Conservation (phyloP, 2,797 vertebrate species). For the Megalops cyprinoides region DNA sequence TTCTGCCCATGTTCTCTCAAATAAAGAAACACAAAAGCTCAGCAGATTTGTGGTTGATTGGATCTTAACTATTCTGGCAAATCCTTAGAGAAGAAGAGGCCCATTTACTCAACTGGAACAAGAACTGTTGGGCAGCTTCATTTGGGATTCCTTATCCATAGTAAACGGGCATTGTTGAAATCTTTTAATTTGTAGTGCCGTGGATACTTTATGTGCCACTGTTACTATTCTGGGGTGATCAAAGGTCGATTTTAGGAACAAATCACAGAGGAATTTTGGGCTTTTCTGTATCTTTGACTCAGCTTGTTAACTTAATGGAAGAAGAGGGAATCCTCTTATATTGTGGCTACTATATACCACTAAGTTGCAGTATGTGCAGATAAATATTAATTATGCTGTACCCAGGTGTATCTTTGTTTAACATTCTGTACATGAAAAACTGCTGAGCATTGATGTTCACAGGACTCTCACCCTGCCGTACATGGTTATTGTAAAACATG, state of each 20-base stretch:
- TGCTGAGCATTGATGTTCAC: too few species aligned
- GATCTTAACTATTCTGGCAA: slow-evolving; percentile 20
- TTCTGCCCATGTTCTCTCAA: neutral
- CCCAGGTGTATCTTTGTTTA: too few species aligned
- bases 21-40: slow-evolving; percentile 19
- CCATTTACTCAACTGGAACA: neutral
- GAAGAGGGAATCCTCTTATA: too few species aligned
- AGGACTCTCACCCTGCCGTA: too few species aligned
- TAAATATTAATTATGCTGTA: too few species aligned
- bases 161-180: neutral
- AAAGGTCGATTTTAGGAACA: neutral
- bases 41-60: slow-evolving; percentile 19
- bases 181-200: neutral
- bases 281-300: too few species aligned
- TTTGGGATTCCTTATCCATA: neutral
- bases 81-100: neutral
- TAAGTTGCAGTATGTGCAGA: too few species aligned
- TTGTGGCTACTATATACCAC: too few species aligned
- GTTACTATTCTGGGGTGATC: too few species aligned
- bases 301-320: too few species aligned
- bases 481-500: too few species aligned
- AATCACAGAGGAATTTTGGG: neutral
- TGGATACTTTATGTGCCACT: neutral
- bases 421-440: too few species aligned
- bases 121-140: neutral